Evolutionary conservation across 2,797 vertebrate species (phyloP).

Genomic region (Semaprochilodus insignis): DNA sequence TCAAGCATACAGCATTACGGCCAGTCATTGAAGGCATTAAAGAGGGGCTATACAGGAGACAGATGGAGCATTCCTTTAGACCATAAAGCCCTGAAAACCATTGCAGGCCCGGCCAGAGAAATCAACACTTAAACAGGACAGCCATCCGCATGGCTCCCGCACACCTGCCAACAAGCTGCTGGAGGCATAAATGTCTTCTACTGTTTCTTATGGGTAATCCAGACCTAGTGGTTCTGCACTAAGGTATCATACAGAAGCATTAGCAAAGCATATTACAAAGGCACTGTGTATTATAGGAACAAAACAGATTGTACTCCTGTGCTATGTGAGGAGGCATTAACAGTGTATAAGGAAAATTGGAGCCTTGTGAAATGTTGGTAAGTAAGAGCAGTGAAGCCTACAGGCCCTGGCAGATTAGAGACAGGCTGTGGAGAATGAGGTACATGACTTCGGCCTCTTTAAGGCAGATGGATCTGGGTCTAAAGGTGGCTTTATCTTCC

Average conservation of each 20-base stretch:
- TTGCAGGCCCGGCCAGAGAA: conserved; percentile 6
- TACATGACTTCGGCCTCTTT: conserved; percentile 45
- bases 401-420: conserved; percentile 31
- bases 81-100: conserved; percentile 23
- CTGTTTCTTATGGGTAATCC: conserved; percentile 11
- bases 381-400: conserved; percentile 19
- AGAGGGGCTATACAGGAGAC: not conserved
- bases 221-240: not conserved
- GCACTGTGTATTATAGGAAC: not conserved
- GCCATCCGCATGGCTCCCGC: not conserved
- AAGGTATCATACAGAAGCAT: not conserved
- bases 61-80: not conserved
- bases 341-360: not conserved
- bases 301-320: not conserved
- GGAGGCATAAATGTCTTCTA: conserved; percentile 6
- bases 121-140: conserved; percentile 7
- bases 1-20: conserved; percentile 54
- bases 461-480: conserved; percentile 40
- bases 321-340: conserved; percentile 10
- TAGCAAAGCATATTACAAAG: conserved; percentile 9
- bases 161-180: conserved; percentile 6
- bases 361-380: conserved; percentile 30
- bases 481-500: conserved; percentile 36
- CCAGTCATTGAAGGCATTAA: not conserved
- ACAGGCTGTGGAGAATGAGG: conserved; percentile 16